Percentiles rank a stretch among this genome's conserved stretches.
Evolutionary conservation across 2,113 vertebrate species (phyloP).

Genomic region (Choloepus hoffmanni): DNA sequence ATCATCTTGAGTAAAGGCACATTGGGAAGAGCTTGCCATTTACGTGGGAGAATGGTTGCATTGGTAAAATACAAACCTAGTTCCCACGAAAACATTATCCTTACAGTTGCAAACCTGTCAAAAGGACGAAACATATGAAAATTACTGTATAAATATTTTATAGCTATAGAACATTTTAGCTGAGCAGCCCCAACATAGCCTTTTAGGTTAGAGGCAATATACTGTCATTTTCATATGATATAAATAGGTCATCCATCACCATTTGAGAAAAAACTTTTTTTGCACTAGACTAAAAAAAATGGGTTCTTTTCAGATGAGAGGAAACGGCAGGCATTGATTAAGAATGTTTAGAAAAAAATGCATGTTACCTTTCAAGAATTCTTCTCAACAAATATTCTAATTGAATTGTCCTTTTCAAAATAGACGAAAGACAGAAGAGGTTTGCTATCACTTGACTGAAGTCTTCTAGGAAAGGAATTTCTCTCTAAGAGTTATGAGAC

Average conservation of each 20-base stretch:
- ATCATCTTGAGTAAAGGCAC: background rate
- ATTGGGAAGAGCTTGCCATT: background rate
- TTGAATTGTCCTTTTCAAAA: background rate
- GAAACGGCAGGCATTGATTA: background rate
- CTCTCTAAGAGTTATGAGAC: background rate
- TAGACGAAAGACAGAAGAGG: background rate
- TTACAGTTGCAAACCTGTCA: conserved; percentile 5
- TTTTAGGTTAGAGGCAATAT: conserved; percentile 48
- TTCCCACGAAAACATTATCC: background rate
- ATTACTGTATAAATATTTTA: conserved; percentile 73
- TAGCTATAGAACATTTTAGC: conserved; percentile 62
- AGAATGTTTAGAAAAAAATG: background rate
- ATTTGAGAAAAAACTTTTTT: conserved; percentile 3
- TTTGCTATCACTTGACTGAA: background rate
- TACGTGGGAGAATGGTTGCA: conserved; percentile 18
- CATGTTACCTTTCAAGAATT: conserved; percentile 33
- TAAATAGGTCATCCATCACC: conserved; percentile 45
- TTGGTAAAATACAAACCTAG: conserved; percentile 35
- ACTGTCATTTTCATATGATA: conserved; percentile 13
- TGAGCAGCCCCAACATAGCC: conserved; percentile 31
- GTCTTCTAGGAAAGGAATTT: background rate
- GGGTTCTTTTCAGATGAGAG: background rate
- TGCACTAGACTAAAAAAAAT: background rate
- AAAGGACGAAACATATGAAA: conserved; percentile 55
- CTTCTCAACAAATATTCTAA: conserved; percentile 16